phyloP scores from a whole-genome alignment of 92 coral and sea anemone genomes.

The Bergia sp. region DNA sequence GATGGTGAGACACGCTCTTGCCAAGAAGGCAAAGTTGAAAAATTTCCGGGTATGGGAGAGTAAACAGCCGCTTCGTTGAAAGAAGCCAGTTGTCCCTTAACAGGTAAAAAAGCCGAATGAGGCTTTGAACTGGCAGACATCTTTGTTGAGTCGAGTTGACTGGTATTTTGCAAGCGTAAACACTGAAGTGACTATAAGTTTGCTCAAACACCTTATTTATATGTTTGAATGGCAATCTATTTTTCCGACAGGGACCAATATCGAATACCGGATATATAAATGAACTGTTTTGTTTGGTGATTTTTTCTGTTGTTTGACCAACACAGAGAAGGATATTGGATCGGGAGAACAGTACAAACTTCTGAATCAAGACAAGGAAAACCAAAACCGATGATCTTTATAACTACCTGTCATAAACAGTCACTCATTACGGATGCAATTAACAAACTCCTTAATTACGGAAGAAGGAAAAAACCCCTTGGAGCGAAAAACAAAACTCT shows the following conservation, averaged over 20 bases:
- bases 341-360: neutral
- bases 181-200: conserved; percentile 30
- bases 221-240: conserved; percentile 38
- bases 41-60: conserved; percentile 2
- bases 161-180: conserved; percentile 17
- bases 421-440: conserved; percentile 5
- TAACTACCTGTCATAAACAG: neutral
- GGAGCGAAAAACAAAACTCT: neutral
- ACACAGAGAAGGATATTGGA: conserved; percentile 32
- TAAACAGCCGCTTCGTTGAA: conserved; percentile 2
- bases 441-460: neutral
- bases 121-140: conserved; percentile 16
- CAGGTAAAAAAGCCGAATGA: conserved; percentile 37
- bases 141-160: neutral
- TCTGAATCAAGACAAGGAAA: conserved; percentile 28
- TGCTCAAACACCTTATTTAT: conserved; percentile 42
- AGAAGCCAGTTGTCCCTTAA: conserved; percentile 1
- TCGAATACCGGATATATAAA: conserved; percentile 34
- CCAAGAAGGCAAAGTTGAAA: conserved; percentile 18
- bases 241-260: conserved; percentile 38
- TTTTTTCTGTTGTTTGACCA: conserved; percentile 22
- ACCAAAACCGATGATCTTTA: conserved; percentile 4
- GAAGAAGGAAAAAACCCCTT: neutral
- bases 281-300: conserved; percentile 39
- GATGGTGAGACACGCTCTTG: neutral